Conservation (phyloP, 2,888 invertebrate genomes). For the Calliopum simillimum region DNA sequence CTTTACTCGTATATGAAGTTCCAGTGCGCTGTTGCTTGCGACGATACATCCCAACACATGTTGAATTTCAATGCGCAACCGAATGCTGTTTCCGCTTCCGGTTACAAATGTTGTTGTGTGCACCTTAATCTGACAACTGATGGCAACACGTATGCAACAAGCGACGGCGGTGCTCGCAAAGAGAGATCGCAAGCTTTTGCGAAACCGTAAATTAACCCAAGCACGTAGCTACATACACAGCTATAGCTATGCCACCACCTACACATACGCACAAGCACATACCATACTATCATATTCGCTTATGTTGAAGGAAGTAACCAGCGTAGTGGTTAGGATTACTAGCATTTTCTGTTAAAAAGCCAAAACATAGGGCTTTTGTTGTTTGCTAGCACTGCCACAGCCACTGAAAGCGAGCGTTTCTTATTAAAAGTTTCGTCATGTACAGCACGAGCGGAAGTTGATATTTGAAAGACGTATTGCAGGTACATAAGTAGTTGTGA, state of each 20-base stretch:
- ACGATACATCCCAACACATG: constrained; percentile 7
- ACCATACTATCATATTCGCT: no score
- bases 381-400: no score
- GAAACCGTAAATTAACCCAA: constrained; percentile 18
- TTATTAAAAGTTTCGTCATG: no score
- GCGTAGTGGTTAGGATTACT: constrained; percentile 1
- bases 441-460: no score
- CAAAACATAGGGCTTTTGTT: background rate
- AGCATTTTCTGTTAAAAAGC: background rate
- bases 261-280: background rate
- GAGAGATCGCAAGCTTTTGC: constrained; percentile 8
- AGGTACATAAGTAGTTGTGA: no score
- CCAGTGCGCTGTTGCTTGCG: no score
- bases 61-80: constrained; percentile 7
- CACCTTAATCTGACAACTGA: background rate
- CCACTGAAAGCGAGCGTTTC: no score
- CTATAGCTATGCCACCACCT: no score
- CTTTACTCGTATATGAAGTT: no score
- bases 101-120: background rate
- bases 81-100: constrained; percentile 5
- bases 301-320: background rate
- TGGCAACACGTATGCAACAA: constrained; percentile 18
- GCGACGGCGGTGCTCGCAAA: background rate
- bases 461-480: no score
- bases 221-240: constrained; percentile 3